Conservation (phyloP, 2,113 vertebrate genomes). For the Cepphus grylle region DNA sequence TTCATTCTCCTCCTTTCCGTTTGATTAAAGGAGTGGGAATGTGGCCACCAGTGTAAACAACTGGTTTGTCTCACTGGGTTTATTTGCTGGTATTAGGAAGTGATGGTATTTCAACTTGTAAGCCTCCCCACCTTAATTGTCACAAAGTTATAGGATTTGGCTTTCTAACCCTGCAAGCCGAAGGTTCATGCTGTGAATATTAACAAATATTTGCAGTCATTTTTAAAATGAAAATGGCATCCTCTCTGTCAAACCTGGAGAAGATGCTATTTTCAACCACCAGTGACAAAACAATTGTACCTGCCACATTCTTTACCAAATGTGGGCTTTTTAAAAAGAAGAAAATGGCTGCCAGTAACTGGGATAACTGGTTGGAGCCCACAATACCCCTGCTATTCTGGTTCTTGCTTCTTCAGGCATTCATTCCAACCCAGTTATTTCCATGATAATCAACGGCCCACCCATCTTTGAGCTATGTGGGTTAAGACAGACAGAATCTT, state of each 20-base stretch:
- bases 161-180: neutral
- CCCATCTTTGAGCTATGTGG: neutral
- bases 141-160: neutral
- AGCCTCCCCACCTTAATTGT: neutral
- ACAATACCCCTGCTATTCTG: neutral
- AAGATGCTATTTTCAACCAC: neutral
- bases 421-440: conserved; percentile 1
- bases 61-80: neutral
- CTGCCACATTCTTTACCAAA: neutral
- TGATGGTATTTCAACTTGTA: neutral
- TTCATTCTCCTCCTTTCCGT: neutral
- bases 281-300: neutral
- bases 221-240: neutral
- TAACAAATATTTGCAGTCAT: neutral
- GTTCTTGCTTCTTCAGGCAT: conserved; percentile 21
- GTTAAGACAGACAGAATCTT: neutral
- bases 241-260: neutral
- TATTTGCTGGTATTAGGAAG: neutral
- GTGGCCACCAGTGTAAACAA: neutral
- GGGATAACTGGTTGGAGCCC: neutral
- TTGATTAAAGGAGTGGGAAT: neutral
- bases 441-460: neutral
- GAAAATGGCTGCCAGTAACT: neutral
- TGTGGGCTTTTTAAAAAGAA: neutral
- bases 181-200: neutral